Evolutionary conservation across 1,140 invertebrate species (phyloP), one percentile per base, ranked within the genome.

Genomic region (Aphidius ervi): DNA sequence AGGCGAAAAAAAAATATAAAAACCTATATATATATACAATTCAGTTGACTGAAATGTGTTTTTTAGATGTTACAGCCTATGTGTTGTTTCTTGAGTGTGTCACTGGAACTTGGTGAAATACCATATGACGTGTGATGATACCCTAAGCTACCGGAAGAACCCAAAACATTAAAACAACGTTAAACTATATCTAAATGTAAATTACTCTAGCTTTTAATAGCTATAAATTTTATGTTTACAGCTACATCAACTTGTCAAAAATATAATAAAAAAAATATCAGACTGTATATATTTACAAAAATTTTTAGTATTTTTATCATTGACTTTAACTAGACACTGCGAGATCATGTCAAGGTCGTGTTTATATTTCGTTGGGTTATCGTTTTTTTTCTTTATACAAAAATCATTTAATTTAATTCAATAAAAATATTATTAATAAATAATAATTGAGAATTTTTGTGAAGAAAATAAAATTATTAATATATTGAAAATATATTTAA

Each of bases 381-480:
- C 48, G 31, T 16, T 48, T 41, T 53, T 53, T 31, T 31, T 1
- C 4, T 31, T 31, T 31, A 31, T 31, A 31, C 4, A 31, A 31
- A 31, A 31, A 41, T 16, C 42, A 58, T 40, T 59, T 55, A 59
- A 63, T 64, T 64, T 58, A 64, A 61, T 64, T 64, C 58, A 57
- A 63, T 57, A 54, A 63, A 53, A 42, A 20, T 6, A 7, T 10
- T 20, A 39, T 43, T 37, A 41, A 49, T 49, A 9, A 20, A 31
- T 31, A 31, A 31, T 3, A 31, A 31, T 1, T 31, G 16, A 16
- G 16, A 31, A 31, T 31, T 4, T 3, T 31, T 31, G 4, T 31
- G 4, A 31, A 31, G 1, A 31, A 31, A 31, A 31, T 3, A 31
- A 2, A 31, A 31, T 16, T 1, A 16, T 16, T 16, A 31, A 31